Percentiles rank a stretch among this genome's conserved stretches.
Evolutionary conservation across 2,797 vertebrate genomes (phyloP).

Genomic region (Lycodopsis pacificus): DNA sequence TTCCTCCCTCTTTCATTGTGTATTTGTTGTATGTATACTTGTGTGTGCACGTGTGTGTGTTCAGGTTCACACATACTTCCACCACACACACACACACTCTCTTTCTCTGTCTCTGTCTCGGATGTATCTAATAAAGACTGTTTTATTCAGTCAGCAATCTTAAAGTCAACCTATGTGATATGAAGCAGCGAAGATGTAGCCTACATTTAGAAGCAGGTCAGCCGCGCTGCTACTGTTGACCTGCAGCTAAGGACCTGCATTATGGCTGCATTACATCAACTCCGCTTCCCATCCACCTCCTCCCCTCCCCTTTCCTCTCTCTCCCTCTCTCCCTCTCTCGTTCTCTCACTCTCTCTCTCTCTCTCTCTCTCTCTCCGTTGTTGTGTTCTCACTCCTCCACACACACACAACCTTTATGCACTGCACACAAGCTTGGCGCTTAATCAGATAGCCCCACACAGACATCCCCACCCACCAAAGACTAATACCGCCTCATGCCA

Average conservation of each 20-base stretch:
- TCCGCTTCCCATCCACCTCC: conserved; percentile 6
- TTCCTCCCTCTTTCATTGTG: conserved; percentile 30
- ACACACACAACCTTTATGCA: conserved; percentile 29
- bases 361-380: neutral
- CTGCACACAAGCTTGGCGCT: conserved; percentile 26
- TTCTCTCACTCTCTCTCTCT: neutral
- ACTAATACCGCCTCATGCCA: conserved; percentile 58
- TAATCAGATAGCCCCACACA: conserved; percentile 46
- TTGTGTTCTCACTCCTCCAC: conserved; percentile 16
- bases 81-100: neutral
- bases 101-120: neutral
- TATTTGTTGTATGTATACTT: neutral
- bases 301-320: conserved; percentile 10
- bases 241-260: conserved; percentile 43
- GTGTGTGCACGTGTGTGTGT: conserved; percentile 6
- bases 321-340: neutral
- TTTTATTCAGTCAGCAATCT: neutral
- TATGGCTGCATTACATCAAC: conserved; percentile 58
- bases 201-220: conserved; percentile 31
- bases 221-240: conserved; percentile 38
- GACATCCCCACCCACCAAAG: conserved; percentile 29
- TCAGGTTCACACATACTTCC: neutral
- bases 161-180: neutral
- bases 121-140: neutral
- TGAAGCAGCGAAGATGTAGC: neutral